Evolutionary conservation across 2,888 invertebrate species (phyloP), one percentile per base, ranked within the genome.

Genomic region (Pammene aurita): DNA sequence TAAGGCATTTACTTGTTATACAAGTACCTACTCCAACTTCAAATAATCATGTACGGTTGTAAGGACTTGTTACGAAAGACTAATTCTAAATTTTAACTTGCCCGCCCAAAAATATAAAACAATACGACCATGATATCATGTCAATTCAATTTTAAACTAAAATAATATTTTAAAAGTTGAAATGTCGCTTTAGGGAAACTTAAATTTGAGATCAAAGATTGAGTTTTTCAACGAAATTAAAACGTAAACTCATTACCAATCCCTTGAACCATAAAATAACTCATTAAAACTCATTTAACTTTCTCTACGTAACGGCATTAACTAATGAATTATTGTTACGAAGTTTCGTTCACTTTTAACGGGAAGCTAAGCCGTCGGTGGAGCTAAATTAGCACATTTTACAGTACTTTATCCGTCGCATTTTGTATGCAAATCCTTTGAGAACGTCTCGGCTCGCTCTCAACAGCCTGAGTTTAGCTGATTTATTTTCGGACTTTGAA

Each of bases 351-450:
- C 71, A 72, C 78, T 79, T 81, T 81, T 77, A 82, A 75, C 70
- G 73, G 80, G 78, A 80, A 79, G 80, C 77, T 79, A 80, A 82
- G 72, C 75, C 76, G 63, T 72, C 71, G 44, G 71, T 72, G 77
- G 46, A 74, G 69, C 71, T 71, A 78, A 78, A 83, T 84, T 84
- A 84, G 82, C 84, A 84, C 81, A 84, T 84, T 86, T 85, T 84
- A 82, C 79, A 78, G 80, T 79, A 77, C 80, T 84, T 83, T 79
- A 82, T 77, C 76, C 75, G 77, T 80, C 86, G 84, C 86, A 87
- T 88, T 86, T 84, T 79, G 81, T 79, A 87, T 88, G 87, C 83
- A 87, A 88, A 88, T 85, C 86, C 82, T 77, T 79, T 77, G 80
- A 81, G 80, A 80, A 77, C 67, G 65, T 60, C 70, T 63, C 70